Evolutionary conservation across 2,113 vertebrate genomes (phyloP), one percentile per base, ranked within the genome.

Genomic region (Bungarus multicinctus): DNA sequence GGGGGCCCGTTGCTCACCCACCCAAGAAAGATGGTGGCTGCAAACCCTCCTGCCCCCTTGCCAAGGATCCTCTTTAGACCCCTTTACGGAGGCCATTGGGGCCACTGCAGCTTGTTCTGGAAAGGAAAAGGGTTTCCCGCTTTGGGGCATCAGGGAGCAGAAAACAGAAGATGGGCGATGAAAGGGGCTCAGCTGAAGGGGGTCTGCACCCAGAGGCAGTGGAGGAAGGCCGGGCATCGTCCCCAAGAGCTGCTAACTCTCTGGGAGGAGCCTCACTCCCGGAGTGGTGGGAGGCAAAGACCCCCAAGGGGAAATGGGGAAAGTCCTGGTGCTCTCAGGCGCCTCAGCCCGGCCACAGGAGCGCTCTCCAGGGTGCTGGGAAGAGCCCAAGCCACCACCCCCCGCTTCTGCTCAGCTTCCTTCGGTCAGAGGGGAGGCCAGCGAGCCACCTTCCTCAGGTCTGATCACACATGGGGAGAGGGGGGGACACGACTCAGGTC

Each of bases 361-460:
- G 69, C 43, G 92, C 92, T 92, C 92, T 92, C 92, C 92, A 92
- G 50, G 92, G 92, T 92, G 53, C 92, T 92, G 88, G 92, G 88
- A 92, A 23, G 30, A 34, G 39, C 52, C 11, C 3, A 25, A 43
- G 18, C 34, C n/a, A n/a, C n/a, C n/a, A n/a, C n/a, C 34, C 1
- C n/a, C n/a, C 64, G 14, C 64, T 74, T 39, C n/a, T 81, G 69
- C 18, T 81, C 69, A 39, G 16, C 16, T 18, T 39, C 69, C 16
- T 81, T 7, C 2, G 6, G 2, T 81, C 6, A 8, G 69, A 20
- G 27, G 3, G 27, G 60, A 4, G 60, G 27, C 25, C 27, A 27
- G 34, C 2, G n/a, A 81, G n/a, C n/a, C 69, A 8, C 74, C 34
- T 39, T 81, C 74, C 18, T 18, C 34, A 22, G 69, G 18, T 5